phyloP scores from a whole-genome alignment of 23 tunicate species.

The Trididemnum nubilum region DNA sequence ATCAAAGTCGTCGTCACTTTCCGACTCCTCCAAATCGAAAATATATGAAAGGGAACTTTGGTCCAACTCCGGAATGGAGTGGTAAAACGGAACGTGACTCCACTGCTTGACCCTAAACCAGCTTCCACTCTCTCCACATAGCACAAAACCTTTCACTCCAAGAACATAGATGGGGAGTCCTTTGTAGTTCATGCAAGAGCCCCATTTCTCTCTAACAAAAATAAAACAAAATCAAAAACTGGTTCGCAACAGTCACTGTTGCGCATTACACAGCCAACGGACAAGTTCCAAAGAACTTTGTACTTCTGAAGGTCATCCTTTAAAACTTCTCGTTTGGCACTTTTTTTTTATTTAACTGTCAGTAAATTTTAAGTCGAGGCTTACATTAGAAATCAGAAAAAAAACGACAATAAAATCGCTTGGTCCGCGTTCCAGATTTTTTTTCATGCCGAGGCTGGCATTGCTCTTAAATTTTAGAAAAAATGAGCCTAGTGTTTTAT shows the following conservation, averaged over 20 bases:
- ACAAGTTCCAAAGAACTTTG: not conserved
- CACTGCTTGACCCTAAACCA: conserved; percentile 17
- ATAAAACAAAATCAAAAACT: not conserved
- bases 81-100: conserved; percentile 35
- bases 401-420: too few relatives aligned
- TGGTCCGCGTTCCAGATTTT: too few relatives aligned
- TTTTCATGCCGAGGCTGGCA: too few relatives aligned
- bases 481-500: too few relatives aligned
- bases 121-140: not conserved
- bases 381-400: too few relatives aligned
- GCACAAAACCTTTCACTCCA: not conserved
- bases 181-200: conserved; percentile 42
- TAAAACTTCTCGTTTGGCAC: too few relatives aligned
- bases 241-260: not conserved
- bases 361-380: too few relatives aligned
- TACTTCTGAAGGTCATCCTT: too few relatives aligned
- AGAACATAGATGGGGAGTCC: conserved; percentile 17
- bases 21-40: not conserved
- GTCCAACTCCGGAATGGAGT: not conserved
- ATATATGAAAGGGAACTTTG: not conserved
- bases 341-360: too few relatives aligned
- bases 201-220: conserved; percentile 28
- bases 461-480: too few relatives aligned
- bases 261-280: not conserved
- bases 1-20: not conserved